Percentiles rank a stretch among this genome's conserved stretches.
Evolutionary conservation across 53 echinoderm and acorn worm species (phyloP).

Genomic region (Patiria pectinifera): DNA sequence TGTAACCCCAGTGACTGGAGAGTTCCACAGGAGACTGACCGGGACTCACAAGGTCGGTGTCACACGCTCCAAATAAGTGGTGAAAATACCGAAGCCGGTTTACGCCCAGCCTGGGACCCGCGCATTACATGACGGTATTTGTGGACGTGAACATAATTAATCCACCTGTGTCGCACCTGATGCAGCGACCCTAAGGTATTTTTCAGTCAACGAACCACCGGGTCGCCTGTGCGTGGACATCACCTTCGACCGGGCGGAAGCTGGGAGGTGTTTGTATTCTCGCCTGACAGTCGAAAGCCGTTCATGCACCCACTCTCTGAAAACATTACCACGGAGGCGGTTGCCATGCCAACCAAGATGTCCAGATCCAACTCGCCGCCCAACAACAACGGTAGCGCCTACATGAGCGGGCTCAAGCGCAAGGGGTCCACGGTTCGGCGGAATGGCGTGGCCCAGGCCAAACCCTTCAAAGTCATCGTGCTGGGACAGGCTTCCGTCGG

Average conservation of each 20-base stretch:
- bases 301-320: slow-evolving; percentile 15
- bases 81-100: no score
- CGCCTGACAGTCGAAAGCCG: neutral
- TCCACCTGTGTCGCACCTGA: no score
- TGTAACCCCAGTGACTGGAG: neutral
- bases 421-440: slow-evolving; percentile 59
- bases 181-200: no score
- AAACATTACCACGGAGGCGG: neutral
- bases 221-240: neutral
- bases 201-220: no score
- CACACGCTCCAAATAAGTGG: no score
- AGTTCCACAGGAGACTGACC: neutral
- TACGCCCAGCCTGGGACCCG: no score
- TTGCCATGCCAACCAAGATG: slow-evolving; percentile 61
- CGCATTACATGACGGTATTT: no score
- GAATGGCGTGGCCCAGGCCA: slow-evolving; percentile 80
- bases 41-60: neutral
- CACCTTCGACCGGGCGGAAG: neutral
- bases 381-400: slow-evolving; percentile 16
- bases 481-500: slow-evolving; percentile 95
- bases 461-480: slow-evolving; percentile 81
- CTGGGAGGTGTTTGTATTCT: neutral
- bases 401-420: slow-evolving; percentile 49
- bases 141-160: no score
- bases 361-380: slow-evolving; percentile 44